Evolutionary conservation across 2,113 vertebrate genomes (phyloP), one percentile per base, ranked within the genome.

Genomic region (Misgurnus mizolepis): DNA sequence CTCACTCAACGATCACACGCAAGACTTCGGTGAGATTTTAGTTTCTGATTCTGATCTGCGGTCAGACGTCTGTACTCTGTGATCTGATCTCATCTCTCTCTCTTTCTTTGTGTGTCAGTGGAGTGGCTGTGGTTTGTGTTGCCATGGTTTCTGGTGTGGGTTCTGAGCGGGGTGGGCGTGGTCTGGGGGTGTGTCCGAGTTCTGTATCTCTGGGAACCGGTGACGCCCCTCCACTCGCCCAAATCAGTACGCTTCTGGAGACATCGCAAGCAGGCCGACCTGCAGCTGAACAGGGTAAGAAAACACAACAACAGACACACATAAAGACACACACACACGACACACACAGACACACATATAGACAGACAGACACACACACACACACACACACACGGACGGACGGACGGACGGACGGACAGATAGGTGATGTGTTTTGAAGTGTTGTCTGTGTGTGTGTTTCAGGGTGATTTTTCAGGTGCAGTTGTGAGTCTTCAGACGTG

Each of bases 171-270:
- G 0, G 91, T 97, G 83, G 96, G 98, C 2, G 94, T 98, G 0
- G 93, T 99, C 84, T 98, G 96, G 0, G 97, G 98, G 74, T 98
- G 96, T 14, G 89, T 97, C 78, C 94, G 97, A 79, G 95, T 99
- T 22, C 92, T 99, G 11, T 95, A 97, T 89, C 93, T 98, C 0
- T 98, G 98, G 85, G 97, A 99, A 83, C 98, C 98, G 0, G 94
- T 99, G 82, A 96, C 96, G 4, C 95, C 91, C 10, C 93, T 97
- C 2, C 98, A 99, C 85, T 98, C 98, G 0, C 95, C 95, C 5
- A 96, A 95, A 0, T 98, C 97, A 0, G 95, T 99, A 78, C 94
- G 92, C 0, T 98, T 99, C 91, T 99, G 97, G 97, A 95, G 97
- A 75, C 96, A 99, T 83, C 94, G 96, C 83, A 98, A 98, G 80